These are phyloP conservation scores for Tiphia femorata DNA, from an alignment of 2,888 invertebrate genomes.

Conservation along the genomic window DNA sequence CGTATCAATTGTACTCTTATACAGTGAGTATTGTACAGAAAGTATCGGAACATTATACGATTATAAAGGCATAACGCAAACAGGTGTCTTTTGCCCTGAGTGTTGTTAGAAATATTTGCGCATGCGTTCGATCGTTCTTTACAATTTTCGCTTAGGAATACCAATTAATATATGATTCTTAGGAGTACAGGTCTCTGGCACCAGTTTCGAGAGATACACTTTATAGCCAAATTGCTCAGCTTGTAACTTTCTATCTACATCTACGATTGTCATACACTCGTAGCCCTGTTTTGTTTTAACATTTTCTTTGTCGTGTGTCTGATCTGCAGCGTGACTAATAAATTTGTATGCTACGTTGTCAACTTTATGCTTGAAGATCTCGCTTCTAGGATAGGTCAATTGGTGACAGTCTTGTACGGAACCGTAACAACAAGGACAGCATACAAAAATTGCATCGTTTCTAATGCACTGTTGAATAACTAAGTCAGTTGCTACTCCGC, in stretches of 20 bases:
- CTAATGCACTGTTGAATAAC: constrained; percentile 87
- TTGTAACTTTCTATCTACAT: constrained; percentile 84
- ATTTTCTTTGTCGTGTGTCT: constrained; percentile 84
- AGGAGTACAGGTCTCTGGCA: constrained; percentile 88
- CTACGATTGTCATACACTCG: constrained; percentile 89
- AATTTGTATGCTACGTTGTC: constrained; percentile 78
- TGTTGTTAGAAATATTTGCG: too few relatives aligned
- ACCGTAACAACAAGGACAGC: constrained; percentile 96
- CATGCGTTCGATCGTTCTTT: too few relatives aligned
- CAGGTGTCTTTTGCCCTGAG: too few relatives aligned
- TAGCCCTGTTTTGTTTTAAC: constrained; percentile 82
- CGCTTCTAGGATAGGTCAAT: constrained; percentile 86
- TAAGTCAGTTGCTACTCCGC: constrained; percentile 94
- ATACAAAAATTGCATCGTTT: constrained; percentile 84
- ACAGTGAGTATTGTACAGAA: too few relatives aligned
- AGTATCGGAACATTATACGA: too few relatives aligned
- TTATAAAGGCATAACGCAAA: too few relatives aligned
- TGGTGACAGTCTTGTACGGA: constrained; percentile 85
- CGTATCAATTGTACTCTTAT: too few relatives aligned
- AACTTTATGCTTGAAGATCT: constrained; percentile 70
- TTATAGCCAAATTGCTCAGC: constrained; percentile 83
- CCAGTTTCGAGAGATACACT: constrained; percentile 81
- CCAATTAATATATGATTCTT: constrained; percentile 92
- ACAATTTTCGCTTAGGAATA: constrained; percentile 53
- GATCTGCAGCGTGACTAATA: constrained; percentile 92